Evolutionary conservation across 2,888 invertebrate genomes (phyloP), one percentile per base, ranked within the genome.

Genomic region (Creontiades dilutus): DNA sequence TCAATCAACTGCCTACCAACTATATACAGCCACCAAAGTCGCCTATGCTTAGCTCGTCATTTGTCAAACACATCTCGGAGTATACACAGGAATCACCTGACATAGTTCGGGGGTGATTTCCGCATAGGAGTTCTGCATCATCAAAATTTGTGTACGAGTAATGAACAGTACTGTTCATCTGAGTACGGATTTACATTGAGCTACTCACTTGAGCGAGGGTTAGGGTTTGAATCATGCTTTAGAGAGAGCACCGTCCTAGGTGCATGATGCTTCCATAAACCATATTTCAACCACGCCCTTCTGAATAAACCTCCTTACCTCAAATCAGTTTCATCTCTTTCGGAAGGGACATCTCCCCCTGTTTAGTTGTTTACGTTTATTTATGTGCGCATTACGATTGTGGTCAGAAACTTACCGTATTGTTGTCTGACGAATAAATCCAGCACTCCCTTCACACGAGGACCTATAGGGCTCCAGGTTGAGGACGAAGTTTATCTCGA

Each of bases 311-410:
- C 0, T n/a, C 19, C 13, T 13, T 27, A 80, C 80, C 37, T 80
- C 46, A 28, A 80, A 80, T 80, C 80, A 48, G 46, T 48, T 48
- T 80, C 46, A 80, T 80, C 80, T 80, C 28, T 27, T 82, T 52
- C 52, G 27, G 48, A 23, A 52, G 82, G 55, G 23, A 37, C 61
- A 11, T 14, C n/a, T n/a, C 61, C n/a, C 55, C 14, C 9, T 78
- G 88, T 88, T 55, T 47, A 78, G 88, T 88, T 88, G 88, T 88
- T 88, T 52, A 78, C 78, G 88, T 88, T 61, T 88, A 88, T 88
- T 88, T 88, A 88, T 85, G 85, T 61, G 85, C 7, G 61, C 85
- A 61, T 85, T 61, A 85, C 19, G 85, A 61, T 28, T 55, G 85
- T 61, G 85, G 85, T 48, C 85, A 85, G 61, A 61, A 61, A 28